Evolutionary conservation across 1,140 invertebrate species (phyloP).

Genomic region (Leguminivora glycinivorella): DNA sequence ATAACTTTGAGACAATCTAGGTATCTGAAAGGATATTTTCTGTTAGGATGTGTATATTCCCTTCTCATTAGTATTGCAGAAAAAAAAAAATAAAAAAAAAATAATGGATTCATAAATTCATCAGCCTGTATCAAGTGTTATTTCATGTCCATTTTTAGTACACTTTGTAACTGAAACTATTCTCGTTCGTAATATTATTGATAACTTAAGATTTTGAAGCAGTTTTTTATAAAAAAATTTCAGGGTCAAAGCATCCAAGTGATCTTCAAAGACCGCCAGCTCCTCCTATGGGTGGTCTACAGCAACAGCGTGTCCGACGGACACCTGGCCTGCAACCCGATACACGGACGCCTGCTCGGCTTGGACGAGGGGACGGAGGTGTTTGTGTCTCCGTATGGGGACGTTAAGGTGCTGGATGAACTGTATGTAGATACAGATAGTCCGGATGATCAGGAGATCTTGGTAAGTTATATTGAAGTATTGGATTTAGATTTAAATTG

Average conservation of each 20-base stretch:
- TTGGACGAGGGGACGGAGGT: slow-evolving; percentile 65
- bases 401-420: slow-evolving; percentile 61
- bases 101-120: no score
- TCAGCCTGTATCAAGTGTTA: no score
- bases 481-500: slow-evolving; percentile 30
- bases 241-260: slow-evolving; percentile 67
- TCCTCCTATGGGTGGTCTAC: slow-evolving; percentile 68
- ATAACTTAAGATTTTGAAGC: no score
- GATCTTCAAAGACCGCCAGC: slow-evolving; percentile 56
- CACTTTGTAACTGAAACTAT: no score
- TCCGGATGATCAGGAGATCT: slow-evolving; percentile 75
- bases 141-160: no score
- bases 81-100: no score
- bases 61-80: no score
- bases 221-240: slow-evolving; percentile 33
- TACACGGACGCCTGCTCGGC: slow-evolving; percentile 58
- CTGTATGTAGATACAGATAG: slow-evolving; percentile 70
- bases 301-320: slow-evolving; percentile 61
- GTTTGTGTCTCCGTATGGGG: slow-evolving; percentile 61
- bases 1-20: no score
- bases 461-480: slow-evolving; percentile 59
- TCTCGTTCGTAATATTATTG: no score
- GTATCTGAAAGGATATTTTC: no score
- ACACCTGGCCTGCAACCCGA: slow-evolving; percentile 62
- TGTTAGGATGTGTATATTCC: no score